Conservation (phyloP, 2,113 vertebrate genomes). For the Mustela lutreola region DNA sequence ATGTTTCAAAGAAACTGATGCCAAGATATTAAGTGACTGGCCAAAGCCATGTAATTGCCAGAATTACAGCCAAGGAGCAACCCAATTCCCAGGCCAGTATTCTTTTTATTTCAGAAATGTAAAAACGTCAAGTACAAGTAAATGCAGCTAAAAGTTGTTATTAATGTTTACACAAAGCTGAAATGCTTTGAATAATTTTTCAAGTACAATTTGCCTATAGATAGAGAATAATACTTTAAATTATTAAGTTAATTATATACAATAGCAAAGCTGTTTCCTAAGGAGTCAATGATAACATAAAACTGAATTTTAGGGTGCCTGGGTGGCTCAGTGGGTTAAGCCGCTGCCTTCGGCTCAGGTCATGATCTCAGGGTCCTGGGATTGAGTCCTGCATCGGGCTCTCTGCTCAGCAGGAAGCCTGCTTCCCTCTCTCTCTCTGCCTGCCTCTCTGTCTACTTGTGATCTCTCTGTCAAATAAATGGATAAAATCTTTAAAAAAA, state of each 20-base stretch:
- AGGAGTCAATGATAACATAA: neutral
- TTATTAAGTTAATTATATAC: neutral
- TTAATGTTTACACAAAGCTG: neutral
- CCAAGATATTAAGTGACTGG: neutral
- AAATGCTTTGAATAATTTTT: slow-evolving; percentile 12
- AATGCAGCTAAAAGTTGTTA: neutral
- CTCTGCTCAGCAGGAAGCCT: too few species aligned
- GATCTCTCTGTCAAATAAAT: too few species aligned
- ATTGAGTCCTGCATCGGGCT: too few species aligned
- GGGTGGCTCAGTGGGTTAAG: too few species aligned
- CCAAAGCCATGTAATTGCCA: neutral
- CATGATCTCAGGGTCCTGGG: too few species aligned
- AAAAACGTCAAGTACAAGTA: neutral
- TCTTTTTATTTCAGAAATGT: slow-evolving; percentile 21
- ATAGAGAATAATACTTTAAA: slow-evolving; percentile 41
- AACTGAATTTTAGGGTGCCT: neutral
- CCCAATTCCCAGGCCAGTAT: neutral
- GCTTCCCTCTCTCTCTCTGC: too few species aligned
- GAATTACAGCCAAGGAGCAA: neutral
- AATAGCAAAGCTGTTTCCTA: neutral
- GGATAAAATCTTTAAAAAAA: too few species aligned
- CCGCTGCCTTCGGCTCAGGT: too few species aligned
- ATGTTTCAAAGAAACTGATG: slow-evolving; percentile 8
- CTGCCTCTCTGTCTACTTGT: too few species aligned
- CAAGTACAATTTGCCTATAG: neutral